Percentiles rank a stretch among this genome's conserved stretches.
Evolutionary conservation across 2,797 vertebrate genomes (phyloP).

Genomic region (Chrysocyon brachyurus): DNA sequence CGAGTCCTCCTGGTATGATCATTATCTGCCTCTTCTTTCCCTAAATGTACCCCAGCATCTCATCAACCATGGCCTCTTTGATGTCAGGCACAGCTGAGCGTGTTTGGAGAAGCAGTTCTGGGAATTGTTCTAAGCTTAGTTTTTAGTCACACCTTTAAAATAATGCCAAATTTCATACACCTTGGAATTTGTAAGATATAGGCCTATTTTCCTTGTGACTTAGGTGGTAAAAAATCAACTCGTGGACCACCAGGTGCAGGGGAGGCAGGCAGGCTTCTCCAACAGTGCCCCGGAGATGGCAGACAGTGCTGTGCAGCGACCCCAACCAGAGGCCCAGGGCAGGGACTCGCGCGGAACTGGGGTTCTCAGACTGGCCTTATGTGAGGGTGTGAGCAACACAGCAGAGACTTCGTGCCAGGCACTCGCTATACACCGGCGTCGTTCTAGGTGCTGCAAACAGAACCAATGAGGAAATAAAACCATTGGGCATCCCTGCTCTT

Average conservation of each 20-base stretch:
- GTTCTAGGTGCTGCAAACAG: neutral
- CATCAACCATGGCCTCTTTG: neutral
- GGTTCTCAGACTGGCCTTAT: neutral
- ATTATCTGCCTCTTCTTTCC: neutral
- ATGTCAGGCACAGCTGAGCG: neutral
- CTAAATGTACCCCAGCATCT: neutral
- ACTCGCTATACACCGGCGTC: no score
- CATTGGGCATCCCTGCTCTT: neutral
- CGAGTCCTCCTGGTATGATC: neutral
- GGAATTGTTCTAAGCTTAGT: neutral
- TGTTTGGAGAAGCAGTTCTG: neutral
- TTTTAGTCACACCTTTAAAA: neutral
- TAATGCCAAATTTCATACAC: neutral
- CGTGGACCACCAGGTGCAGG: neutral
- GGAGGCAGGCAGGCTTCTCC: neutral
- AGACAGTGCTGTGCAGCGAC: no score
- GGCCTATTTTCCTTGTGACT: neutral
- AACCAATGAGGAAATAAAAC: neutral
- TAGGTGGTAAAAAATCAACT: neutral
- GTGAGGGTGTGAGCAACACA: accelerated
- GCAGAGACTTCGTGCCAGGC: neutral
- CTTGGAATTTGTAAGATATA: neutral
- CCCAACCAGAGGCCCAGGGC: neutral
- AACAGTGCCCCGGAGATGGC: neutral
- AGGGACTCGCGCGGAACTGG: neutral